Base-by-base conservation (phyloP, 2,888 invertebrate species). In the Caenorhabditis doughertyi region DNA sequence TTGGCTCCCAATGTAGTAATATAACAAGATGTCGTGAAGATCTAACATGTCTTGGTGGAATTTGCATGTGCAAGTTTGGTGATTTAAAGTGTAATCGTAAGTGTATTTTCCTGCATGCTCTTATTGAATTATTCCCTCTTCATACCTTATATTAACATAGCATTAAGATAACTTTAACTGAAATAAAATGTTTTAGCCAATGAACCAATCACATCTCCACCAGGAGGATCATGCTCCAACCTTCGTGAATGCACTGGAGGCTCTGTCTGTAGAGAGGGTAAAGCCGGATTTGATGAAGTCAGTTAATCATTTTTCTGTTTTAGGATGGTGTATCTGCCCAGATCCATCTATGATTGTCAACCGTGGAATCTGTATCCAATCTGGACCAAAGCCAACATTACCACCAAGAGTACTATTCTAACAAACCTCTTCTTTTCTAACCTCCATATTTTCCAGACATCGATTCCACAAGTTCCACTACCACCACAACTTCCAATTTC, bases 311-410 rank as follows among this genome's bases (percentile, higher is more conserved):
- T 47, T 67, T 23, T 67, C 58, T n/a, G n/a, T n/a, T n/a, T 53
- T 60, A 84, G 89, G 90, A 58, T 92, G 90, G 89, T 91, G 91
- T 62, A 88, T 91, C 53, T 91, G 91, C 72, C 91, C 91, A 18
- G 89, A 91, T 55, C 62, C 87, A 16, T 72, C 83, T 16, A 91
- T 91, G 90, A 84, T 89, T 73, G 89, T 90, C 13, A 81, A 85
- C 55, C 83, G 85, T 27, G 90, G 91, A 64, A 79, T 85, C 27
- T 91, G 91, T 71, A 88, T 90, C 25, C 88, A 87, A 62, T 79
- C 85, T 0, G 84, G 84, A 65, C 80, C 83, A 27, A 83, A 79
- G 53, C 85, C 87, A 55, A 87, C 88, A 23, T 53, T 85, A 9
- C 88, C 86, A 51, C 83, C 85, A 35, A 84, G 72, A 68, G 85